These are phyloP conservation scores for Sepioteuthis lessoniana DNA, from an alignment of 2,888 invertebrate species.

Conservation along the genomic window DNA sequence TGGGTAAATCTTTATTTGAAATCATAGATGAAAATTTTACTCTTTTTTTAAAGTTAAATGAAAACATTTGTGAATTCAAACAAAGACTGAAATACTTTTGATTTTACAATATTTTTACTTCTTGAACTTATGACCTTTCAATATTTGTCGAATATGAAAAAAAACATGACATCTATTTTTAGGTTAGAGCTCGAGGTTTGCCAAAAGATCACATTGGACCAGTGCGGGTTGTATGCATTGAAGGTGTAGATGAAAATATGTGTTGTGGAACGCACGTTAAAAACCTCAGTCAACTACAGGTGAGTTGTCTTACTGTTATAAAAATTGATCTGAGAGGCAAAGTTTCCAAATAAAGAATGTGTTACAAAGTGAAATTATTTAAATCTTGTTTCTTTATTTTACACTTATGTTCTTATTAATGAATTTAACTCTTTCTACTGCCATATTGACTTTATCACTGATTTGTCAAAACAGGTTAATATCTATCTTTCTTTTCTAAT, in stretches of 20 bases:
- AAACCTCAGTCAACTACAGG: constrained; percentile 80
- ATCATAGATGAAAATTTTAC: background rate
- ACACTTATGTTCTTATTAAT: background rate
- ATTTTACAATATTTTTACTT: background rate
- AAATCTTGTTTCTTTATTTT: background rate
- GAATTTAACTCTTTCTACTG: background rate
- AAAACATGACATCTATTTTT: constrained; percentile 34
- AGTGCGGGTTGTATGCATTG: constrained; percentile 85
- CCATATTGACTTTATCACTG: no score
- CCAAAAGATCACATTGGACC: constrained; percentile 87
- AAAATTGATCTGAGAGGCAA: no score
- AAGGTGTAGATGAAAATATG: constrained; percentile 85
- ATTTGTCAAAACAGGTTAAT: background rate
- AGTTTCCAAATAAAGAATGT: background rate
- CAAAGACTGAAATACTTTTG: background rate
- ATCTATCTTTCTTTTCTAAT: no score
- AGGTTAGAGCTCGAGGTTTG: constrained; percentile 83
- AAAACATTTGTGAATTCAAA: background rate
- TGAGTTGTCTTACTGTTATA: constrained; percentile 56
- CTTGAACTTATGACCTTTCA: background rate
- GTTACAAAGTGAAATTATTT: background rate
- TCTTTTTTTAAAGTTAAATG: background rate
- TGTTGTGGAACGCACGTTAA: constrained; percentile 92
- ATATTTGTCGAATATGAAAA: background rate
- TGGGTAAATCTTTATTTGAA: background rate